A percentile compares a stretch with the other conserved stretches of the same genome.
Conservation (phyloP, 2,888 invertebrate species). For the Leptothorax acervorum region DNA sequence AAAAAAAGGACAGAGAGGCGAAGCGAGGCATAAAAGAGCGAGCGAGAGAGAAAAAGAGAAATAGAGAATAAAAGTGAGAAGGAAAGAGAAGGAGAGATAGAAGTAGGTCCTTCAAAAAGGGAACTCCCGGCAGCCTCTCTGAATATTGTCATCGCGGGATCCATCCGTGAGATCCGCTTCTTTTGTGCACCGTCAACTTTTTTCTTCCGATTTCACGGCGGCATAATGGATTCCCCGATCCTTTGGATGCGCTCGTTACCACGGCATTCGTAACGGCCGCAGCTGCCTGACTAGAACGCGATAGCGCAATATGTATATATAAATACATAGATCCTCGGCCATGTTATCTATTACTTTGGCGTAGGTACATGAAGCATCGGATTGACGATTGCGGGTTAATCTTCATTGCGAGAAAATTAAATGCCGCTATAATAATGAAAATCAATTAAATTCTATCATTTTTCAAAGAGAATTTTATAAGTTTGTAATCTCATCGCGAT, state of each 20-base stretch:
- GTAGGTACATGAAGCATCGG: neutral
- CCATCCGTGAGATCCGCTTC: conserved; percentile 81
- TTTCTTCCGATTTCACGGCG: conserved; percentile 81
- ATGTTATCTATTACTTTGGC: conserved; percentile 34
- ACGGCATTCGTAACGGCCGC: conserved; percentile 83
- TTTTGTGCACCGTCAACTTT: conserved; percentile 77
- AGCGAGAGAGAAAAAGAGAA: conserved; percentile 17
- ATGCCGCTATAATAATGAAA: neutral
- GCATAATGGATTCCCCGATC: conserved; percentile 84
- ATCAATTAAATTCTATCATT: neutral
- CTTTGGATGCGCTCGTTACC: conserved; percentile 85
- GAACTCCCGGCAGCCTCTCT: conserved; percentile 73
- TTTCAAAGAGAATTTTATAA: neutral
- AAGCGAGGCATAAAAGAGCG: conserved; percentile 58
- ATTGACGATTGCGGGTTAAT: neutral
- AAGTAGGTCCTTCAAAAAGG: conserved; percentile 67
- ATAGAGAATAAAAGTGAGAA: conserved; percentile 3
- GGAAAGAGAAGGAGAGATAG: conserved; percentile 46
- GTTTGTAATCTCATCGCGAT: neutral
- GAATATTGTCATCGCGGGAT: conserved; percentile 80
- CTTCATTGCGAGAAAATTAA: conserved; percentile 1
- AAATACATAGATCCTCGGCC: conserved; percentile 35
- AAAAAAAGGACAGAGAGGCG: conserved; percentile 44
- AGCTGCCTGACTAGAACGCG: conserved; percentile 75
- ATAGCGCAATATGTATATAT: conserved; percentile 58